phyloP scores from a whole-genome alignment of 2,888 invertebrate species.

The Cyclophora albipunctata region DNA sequence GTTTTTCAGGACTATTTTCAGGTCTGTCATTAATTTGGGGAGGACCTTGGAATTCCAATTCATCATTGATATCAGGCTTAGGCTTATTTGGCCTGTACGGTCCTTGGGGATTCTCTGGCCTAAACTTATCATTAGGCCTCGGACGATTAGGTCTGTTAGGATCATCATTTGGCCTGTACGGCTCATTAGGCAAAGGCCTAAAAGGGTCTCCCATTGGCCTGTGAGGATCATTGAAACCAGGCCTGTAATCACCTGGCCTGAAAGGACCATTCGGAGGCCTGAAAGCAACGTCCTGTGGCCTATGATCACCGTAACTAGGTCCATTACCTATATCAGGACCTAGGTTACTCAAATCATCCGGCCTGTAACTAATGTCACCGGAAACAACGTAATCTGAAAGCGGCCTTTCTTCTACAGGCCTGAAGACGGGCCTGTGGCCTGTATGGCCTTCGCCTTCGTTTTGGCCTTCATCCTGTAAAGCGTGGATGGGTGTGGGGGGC shows the following conservation, averaged over 20 bases:
- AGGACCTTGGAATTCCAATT: conserved; percentile 44
- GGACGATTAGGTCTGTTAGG: no score
- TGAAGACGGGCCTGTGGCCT: conserved; percentile 47
- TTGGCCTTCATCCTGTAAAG: conserved; percentile 38
- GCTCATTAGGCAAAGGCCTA: conserved; percentile 3
- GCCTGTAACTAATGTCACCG: conserved; percentile 42
- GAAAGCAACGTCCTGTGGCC: conserved; percentile 49
- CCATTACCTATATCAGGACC: conserved; percentile 45
- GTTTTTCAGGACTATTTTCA: conserved; percentile 38
- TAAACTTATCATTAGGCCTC: conserved; percentile 10
- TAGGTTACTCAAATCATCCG: conserved; percentile 43
- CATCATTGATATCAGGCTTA: conserved; percentile 28
- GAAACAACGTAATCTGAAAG: conserved; percentile 34
- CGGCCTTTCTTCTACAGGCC: conserved; percentile 53
- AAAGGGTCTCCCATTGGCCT: no score
- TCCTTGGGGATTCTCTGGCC: conserved; percentile 10
- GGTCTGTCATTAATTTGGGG: conserved; percentile 17
- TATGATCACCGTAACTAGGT: conserved; percentile 53
- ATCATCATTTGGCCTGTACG: conserved; percentile 1
- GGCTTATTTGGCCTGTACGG: conserved; percentile 10
- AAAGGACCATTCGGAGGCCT: conserved; percentile 19
- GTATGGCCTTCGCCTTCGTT: conserved; percentile 21
- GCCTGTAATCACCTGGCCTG: no score
- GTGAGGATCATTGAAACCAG: no score
- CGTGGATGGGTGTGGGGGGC: conserved; percentile 52